Evolutionary conservation across 37 sponge, comb jelly and placozoan species (phyloP).

Genomic region (Cladorhizidae sp.): DNA sequence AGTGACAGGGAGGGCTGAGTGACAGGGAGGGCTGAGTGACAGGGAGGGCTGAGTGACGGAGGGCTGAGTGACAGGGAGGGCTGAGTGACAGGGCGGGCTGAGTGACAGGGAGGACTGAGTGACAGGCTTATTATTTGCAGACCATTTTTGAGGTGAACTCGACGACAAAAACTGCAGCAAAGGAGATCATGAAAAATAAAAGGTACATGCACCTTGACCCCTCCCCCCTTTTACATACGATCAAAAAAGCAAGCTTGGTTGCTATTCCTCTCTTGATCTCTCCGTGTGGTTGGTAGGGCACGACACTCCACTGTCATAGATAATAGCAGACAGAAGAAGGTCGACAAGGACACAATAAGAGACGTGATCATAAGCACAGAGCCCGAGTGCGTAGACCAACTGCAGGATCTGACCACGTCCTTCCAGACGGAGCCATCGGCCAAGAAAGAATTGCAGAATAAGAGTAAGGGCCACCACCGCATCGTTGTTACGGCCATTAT

Average conservation of each 20-base stretch:
- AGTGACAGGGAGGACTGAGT: too few species aligned
- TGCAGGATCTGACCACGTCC: neutral
- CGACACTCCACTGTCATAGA: constrained; percentile 24
- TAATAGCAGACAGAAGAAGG: constrained; percentile 24
- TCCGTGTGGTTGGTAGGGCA: neutral
- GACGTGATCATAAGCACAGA: neutral
- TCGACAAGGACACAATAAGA: too few species aligned
- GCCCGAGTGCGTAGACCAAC: neutral
- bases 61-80: too few species aligned
- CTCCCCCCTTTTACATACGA: neutral
- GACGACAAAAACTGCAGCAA: constrained; percentile 43
- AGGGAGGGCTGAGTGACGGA: too few species aligned
- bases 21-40: too few species aligned
- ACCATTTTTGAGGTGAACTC: constrained; percentile 78
- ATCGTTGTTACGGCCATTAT: too few species aligned
- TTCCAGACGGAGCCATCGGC: constrained; percentile 22
- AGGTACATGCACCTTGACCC: constrained; percentile 13
- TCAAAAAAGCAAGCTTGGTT: neutral
- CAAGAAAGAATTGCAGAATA: neutral
- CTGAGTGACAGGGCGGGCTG: too few species aligned
- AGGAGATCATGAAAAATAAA: constrained; percentile 69
- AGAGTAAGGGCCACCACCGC: too few species aligned
- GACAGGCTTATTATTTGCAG: constrained; percentile 27
- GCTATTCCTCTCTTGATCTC: too few species aligned
- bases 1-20: too few species aligned